phyloP scores from a whole-genome alignment of 92 coral and sea anemone species.

The Palythoa caribaeorum region DNA sequence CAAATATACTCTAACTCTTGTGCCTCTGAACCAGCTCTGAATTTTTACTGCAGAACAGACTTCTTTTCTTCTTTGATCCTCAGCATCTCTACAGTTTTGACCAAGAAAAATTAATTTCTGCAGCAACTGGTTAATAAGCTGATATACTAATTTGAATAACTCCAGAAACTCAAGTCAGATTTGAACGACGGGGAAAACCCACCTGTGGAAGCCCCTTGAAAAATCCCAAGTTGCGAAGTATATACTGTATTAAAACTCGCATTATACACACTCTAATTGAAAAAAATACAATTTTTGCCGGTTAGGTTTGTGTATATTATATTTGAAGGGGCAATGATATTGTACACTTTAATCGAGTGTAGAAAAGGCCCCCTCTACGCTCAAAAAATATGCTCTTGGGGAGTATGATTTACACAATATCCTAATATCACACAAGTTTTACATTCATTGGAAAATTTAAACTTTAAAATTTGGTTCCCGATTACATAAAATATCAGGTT shows the following conservation, averaged over 20 bases:
- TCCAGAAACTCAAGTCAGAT: too few species aligned
- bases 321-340: too few species aligned
- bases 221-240: neutral
- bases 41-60: slow-evolving; percentile 83
- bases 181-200: too few species aligned
- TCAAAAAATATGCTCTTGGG: too few species aligned
- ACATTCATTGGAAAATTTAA: too few species aligned
- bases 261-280: neutral
- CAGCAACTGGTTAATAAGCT: neutral
- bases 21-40: slow-evolving; percentile 96
- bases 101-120: neutral
- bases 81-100: slow-evolving; percentile 79
- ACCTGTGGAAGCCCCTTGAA: neutral
- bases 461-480: too few species aligned
- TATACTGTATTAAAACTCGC: neutral
- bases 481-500: neutral
- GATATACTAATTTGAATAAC: neutral
- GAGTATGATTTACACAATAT: too few species aligned
- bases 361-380: too few species aligned
- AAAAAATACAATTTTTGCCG: too few species aligned
- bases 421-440: too few species aligned
- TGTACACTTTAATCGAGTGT: too few species aligned
- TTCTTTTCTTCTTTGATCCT: slow-evolving; percentile 76
- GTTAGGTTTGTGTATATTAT: too few species aligned
- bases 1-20: slow-evolving; percentile 89